A percentile compares a stretch with the other conserved stretches of the same genome.
Conservation (phyloP, 2,888 invertebrate genomes). For the Acleris literana region DNA sequence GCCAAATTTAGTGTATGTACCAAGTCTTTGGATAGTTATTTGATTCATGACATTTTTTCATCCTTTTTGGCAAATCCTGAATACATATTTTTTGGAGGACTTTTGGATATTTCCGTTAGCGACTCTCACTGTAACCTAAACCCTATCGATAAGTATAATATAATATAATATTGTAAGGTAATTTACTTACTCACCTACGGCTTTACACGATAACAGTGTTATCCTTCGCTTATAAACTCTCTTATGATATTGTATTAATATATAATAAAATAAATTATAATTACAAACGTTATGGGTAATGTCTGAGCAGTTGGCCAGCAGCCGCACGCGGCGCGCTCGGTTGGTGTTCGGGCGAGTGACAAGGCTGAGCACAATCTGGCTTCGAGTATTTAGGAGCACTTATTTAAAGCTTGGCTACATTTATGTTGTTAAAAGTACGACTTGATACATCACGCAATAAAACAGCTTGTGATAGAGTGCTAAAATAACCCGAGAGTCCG, state of each 20-base stretch:
- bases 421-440: not conserved
- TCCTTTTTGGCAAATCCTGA: constrained; percentile 61
- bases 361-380: not conserved
- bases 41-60: constrained; percentile 51
- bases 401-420: not conserved
- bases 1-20: constrained; percentile 61
- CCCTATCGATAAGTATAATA: constrained; percentile 50
- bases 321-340: not conserved
- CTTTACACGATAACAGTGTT: constrained; percentile 55
- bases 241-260: constrained; percentile 62
- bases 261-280: constrained; percentile 47
- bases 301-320: constrained; percentile 17
- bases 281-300: constrained; percentile 25
- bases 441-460: too few species aligned
- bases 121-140: constrained; percentile 62
- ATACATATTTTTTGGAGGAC: constrained; percentile 72
- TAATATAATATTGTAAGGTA: constrained; percentile 53
- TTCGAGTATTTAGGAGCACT: not conserved
- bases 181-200: constrained; percentile 56
- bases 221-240: constrained; percentile 64
- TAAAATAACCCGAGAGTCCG: too few species aligned
- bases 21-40: constrained; percentile 46
- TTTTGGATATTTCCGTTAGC: constrained; percentile 77
- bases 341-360: not conserved
- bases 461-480: too few species aligned